Evolutionary conservation across 2,113 vertebrate genomes (phyloP).

Genomic region (Pseudopodoces humilis): DNA sequence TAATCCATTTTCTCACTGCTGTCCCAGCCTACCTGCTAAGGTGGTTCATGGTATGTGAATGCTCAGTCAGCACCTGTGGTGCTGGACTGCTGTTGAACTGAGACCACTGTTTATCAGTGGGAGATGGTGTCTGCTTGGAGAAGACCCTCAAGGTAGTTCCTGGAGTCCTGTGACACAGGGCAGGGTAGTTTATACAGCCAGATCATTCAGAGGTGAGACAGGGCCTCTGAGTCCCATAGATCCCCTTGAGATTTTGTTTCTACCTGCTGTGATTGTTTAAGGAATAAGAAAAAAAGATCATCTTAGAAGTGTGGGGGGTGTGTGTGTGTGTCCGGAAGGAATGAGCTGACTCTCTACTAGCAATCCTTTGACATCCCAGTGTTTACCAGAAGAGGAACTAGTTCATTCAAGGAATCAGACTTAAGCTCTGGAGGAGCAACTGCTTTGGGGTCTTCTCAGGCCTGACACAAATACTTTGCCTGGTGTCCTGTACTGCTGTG

Average conservation of each 20-base stretch:
- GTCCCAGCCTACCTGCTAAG: not conserved
- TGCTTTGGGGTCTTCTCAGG: not conserved
- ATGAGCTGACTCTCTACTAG: not conserved
- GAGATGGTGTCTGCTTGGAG: not conserved
- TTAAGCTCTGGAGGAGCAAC: not conserved
- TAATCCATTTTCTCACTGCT: not conserved
- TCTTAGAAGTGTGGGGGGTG: not conserved
- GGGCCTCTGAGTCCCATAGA: not conserved
- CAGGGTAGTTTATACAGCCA: not conserved
- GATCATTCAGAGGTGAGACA: not conserved
- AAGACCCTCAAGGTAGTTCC: not conserved
- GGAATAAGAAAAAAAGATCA: not conserved
- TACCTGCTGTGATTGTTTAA: not conserved
- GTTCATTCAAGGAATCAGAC: not conserved
- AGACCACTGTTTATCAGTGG: not conserved
- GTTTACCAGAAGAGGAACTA: not conserved
- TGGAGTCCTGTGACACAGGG: not conserved
- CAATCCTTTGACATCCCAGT: not conserved
- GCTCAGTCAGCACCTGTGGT: not conserved
- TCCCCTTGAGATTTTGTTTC: not conserved
- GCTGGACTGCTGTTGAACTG: not conserved
- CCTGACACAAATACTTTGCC: not conserved
- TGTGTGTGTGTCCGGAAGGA: not conserved
- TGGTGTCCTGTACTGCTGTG: not conserved
- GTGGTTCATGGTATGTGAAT: not conserved